phyloP scores from a whole-genome alignment of 2,113 vertebrate genomes.

The Onychostruthus taczanowskii region DNA sequence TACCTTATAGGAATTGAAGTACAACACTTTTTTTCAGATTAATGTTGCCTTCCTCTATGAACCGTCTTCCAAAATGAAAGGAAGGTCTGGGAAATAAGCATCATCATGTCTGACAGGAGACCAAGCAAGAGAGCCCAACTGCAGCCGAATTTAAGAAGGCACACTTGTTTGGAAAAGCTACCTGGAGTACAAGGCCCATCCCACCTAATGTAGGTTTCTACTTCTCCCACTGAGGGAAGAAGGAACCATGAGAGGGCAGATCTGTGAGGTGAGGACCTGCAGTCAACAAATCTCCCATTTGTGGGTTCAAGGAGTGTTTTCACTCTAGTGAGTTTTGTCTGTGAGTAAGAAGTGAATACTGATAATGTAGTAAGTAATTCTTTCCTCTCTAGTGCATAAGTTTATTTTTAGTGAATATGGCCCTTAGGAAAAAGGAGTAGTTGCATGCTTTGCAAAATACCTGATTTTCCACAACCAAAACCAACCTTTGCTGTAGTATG shows the following conservation, averaged over 20 bases:
- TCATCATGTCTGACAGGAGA: neutral
- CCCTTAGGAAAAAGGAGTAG: neutral
- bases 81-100: neutral
- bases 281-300: neutral
- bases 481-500: neutral
- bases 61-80: neutral
- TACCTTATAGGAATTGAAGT: neutral
- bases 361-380: neutral
- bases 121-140: neutral
- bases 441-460: constrained; percentile 2
- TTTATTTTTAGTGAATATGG: constrained; percentile 42
- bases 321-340: neutral
- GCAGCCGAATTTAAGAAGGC: neutral
- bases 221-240: neutral
- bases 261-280: neutral
- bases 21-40: neutral
- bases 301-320: neutral
- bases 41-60: neutral
- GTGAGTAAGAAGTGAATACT: neutral
- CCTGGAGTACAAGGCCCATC: neutral
- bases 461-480: neutral
- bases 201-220: neutral
- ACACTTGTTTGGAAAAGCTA: neutral
- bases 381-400: neutral
- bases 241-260: neutral